phyloP scores from a whole-genome alignment of 2,888 invertebrate species.

The Callyntrura sp. region DNA sequence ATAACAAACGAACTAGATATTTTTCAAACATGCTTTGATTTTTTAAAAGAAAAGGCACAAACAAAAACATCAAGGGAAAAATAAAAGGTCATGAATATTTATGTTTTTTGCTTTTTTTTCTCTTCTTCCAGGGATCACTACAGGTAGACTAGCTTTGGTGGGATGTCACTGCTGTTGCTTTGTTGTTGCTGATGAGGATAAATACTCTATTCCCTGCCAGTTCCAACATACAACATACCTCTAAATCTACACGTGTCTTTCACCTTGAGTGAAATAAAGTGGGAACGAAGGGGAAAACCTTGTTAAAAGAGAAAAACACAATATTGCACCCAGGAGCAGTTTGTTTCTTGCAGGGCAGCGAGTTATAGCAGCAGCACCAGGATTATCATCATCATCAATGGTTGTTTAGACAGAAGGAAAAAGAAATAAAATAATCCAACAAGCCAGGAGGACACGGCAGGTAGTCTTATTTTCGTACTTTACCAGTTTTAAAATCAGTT shows the following conservation, averaged over 20 bases:
- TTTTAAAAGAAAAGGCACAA: slow-evolving; percentile 15
- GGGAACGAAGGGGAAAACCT: slow-evolving; percentile 16
- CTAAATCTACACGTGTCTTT: too few species aligned
- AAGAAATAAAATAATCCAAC: slow-evolving; percentile 67
- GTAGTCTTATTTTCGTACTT: slow-evolving; percentile 78
- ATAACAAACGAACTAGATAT: slow-evolving; percentile 32
- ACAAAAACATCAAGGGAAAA: slow-evolving; percentile 31
- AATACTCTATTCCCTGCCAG: too few species aligned
- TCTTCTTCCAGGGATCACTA: slow-evolving; percentile 62
- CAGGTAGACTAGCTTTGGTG: slow-evolving; percentile 38
- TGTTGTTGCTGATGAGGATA: too few species aligned
- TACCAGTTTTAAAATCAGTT: slow-evolving; percentile 66
- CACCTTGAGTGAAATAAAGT: too few species aligned
- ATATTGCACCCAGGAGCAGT: slow-evolving; percentile 71
- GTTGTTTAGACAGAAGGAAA: slow-evolving; percentile 73
- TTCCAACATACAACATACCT: too few species aligned
- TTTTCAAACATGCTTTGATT: slow-evolving; percentile 58
- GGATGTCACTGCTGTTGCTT: slow-evolving; percentile 34
- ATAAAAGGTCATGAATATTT: slow-evolving; percentile 77
- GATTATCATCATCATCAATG: not conserved
- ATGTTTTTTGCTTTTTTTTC: slow-evolving; percentile 76
- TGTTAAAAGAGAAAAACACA: slow-evolving; percentile 42
- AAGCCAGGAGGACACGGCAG: slow-evolving; percentile 76
- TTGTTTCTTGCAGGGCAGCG: slow-evolving; percentile 44
- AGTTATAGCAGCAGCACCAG: not conserved